phyloP scores from a whole-genome alignment of 1,140 invertebrate species.

The Zaprionus ornatus region DNA sequence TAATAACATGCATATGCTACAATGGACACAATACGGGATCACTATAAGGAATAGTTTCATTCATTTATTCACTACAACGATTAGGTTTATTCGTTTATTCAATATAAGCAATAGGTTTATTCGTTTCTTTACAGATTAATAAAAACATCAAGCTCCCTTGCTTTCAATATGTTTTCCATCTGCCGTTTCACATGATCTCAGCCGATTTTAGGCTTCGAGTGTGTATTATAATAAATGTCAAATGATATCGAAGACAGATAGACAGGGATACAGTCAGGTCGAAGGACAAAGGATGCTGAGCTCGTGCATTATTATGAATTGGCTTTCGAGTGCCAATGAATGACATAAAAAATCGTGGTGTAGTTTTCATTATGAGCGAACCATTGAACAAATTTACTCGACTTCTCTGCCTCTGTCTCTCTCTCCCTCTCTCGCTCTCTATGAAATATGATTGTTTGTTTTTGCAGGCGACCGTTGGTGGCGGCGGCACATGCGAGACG shows the following conservation, averaged over 20 bases:
- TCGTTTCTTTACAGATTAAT: not conserved
- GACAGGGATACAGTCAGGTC: not conserved
- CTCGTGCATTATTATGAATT: constrained; percentile 56
- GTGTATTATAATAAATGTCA: constrained; percentile 55
- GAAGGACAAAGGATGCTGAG: not conserved
- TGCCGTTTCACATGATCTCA: constrained; percentile 59
- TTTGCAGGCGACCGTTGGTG: constrained; percentile 35
- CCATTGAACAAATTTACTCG: constrained; percentile 75
- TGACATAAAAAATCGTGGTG: constrained; percentile 66
- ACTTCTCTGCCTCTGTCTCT: not conserved
- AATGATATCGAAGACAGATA: constrained; percentile 13
- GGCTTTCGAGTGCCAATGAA: constrained; percentile 70
- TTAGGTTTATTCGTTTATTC: not conserved
- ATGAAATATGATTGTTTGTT: constrained; percentile 52
- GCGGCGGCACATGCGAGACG: constrained; percentile 14
- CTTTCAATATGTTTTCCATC: constrained; percentile 33
- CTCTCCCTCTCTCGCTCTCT: constrained; percentile 1
- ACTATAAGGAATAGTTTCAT: not conserved
- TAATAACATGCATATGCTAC: not conserved
- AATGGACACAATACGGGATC: not conserved
- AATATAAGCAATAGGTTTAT: not conserved
- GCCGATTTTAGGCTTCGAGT: constrained; percentile 36
- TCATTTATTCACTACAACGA: not conserved
- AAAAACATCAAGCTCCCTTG: not conserved
- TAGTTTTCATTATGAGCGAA: constrained; percentile 64